Percentiles rank a stretch among this genome's conserved stretches.
Conservation (phyloP, 2,797 vertebrate genomes). For the Galagoides demidoff region DNA sequence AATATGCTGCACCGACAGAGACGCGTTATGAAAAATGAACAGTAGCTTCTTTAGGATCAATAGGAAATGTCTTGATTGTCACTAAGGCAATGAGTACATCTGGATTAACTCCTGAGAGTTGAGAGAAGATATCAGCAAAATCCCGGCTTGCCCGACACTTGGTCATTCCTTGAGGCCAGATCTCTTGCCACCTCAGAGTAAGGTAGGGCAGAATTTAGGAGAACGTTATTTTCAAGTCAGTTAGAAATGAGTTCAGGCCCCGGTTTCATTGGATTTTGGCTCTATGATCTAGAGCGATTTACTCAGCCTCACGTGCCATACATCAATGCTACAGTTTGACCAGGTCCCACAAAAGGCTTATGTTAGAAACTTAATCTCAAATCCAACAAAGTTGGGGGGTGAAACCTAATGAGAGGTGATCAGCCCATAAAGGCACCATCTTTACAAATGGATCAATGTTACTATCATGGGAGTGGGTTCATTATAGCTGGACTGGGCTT, state of each 20-base stretch:
- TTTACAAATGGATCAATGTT: background rate
- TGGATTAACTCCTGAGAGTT: background rate
- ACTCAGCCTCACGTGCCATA: background rate
- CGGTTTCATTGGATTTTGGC: background rate
- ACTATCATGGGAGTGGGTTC: background rate
- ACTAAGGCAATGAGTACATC: background rate
- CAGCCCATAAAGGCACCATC: too few relatives aligned
- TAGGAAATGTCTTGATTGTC: conserved; percentile 46
- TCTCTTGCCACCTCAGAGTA: background rate
- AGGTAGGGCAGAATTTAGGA: background rate
- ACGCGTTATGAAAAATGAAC: conserved; percentile 24
- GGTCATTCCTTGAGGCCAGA: background rate
- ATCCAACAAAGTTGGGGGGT: background rate
- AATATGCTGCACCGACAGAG: conserved; percentile 57
- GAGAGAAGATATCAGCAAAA: background rate
- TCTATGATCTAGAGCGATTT: background rate
- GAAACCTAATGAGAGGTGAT: background rate
- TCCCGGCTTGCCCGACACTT: background rate
- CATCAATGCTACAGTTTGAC: background rate
- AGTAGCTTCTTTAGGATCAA: conserved; percentile 42
- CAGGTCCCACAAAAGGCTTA: background rate
- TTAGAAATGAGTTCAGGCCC: background rate
- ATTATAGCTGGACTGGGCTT: background rate
- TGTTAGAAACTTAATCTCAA: background rate
- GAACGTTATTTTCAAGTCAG: background rate